Base-by-base conservation (phyloP, 2,888 invertebrate genomes). In the Corbicula japonica region DNA sequence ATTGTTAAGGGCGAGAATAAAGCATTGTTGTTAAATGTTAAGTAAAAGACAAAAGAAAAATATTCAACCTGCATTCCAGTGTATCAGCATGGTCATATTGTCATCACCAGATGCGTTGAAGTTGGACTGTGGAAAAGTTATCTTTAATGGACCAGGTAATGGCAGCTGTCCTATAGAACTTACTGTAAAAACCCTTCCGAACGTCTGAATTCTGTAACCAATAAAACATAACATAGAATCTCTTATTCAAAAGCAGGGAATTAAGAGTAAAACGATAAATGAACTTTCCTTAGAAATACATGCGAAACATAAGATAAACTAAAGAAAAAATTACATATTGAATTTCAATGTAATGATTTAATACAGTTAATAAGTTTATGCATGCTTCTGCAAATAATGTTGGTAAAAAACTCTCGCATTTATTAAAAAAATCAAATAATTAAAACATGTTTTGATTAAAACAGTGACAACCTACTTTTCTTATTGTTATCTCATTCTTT, bases 1-100 rank as follows among this genome's bases (percentile, higher is more conserved):
- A n/a, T n/a, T n/a, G n/a, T n/a, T n/a, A n/a, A n/a, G n/a, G n/a
- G n/a, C n/a, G n/a, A n/a, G n/a, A n/a, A n/a, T n/a, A n/a, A n/a
- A n/a, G n/a, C n/a, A n/a, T n/a, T n/a, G n/a, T n/a, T n/a, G n/a
- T n/a, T n/a, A n/a, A n/a, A n/a, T n/a, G n/a, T n/a, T n/a, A n/a
- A n/a, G n/a, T n/a, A n/a, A n/a, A n/a, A n/a, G n/a, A n/a, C n/a
- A n/a, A n/a, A n/a, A n/a, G n/a, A n/a, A n/a, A n/a, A n/a, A n/a
- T n/a, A n/a, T n/a, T n/a, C n/a, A n/a, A 77, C 77, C 72, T 46
- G 77, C 48, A 52, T 73, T 68, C 69, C 73, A 73, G 28, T 76
- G 76, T 18, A 76, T 23, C 12, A 76, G 23, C 32, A 44, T 23
- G 35, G 52, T 58, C 21, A 71, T 61, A 30, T 26, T 15, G 12